A percentile compares a stretch with the other conserved stretches of the same genome.
Conservation (phyloP, 2,113 vertebrate genomes). For the Chrysemys picta region DNA sequence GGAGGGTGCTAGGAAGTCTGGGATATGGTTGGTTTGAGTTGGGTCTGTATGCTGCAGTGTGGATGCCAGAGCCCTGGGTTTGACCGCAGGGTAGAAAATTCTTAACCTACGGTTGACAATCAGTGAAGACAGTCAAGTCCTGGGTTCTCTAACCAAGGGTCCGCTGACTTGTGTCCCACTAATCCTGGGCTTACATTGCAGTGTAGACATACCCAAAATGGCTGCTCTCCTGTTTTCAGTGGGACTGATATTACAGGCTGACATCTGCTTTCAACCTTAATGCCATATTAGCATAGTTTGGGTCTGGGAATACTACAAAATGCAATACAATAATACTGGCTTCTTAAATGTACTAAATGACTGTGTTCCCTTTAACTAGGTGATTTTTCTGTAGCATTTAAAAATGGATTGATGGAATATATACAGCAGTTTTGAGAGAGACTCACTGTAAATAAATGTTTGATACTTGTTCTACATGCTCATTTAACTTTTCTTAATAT, state of each 20-base stretch:
- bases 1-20: not conserved
- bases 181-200: not conserved
- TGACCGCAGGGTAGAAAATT: not conserved
- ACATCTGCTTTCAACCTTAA: not conserved
- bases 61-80: not conserved
- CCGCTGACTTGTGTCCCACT: not conserved
- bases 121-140: not conserved
- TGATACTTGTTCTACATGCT: not conserved
- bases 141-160: not conserved
- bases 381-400: not conserved
- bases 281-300: not conserved
- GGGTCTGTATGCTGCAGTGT: not conserved
- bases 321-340: not conserved
- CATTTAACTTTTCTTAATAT: not conserved
- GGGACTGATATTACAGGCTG: not conserved
- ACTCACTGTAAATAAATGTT: slow-evolving; percentile 10
- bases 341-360: not conserved
- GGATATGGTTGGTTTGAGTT: not conserved
- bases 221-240: not conserved
- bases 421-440: slow-evolving; percentile 2
- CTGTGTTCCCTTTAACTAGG: not conserved
- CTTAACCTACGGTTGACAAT: not conserved
- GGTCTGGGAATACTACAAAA: not conserved
- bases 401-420: not conserved
- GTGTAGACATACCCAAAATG: not conserved